Base-by-base conservation (phyloP, 2,888 invertebrate species). In the Endotricha flammealis region DNA sequence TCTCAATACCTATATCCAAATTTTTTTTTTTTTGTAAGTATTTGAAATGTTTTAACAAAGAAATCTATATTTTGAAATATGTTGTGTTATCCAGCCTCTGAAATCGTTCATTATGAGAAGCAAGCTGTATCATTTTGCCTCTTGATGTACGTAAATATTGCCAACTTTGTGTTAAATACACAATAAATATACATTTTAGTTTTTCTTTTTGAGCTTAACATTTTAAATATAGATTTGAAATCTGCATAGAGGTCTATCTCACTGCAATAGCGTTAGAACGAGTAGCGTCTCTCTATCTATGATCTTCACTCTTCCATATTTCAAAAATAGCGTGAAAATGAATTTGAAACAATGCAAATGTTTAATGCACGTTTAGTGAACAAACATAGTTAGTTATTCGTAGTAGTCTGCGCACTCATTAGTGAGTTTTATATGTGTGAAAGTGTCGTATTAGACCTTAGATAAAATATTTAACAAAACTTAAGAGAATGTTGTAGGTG, bases 221-320 rank as follows among this genome's bases (percentile, higher is more conserved):
- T 32, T 41, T 17, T 41, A 39, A 29, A 37, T 29, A 40, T 33
- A 43, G 29, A 38, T 43, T 36, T 29, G 6, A 40, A 38, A 30
- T 40, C 42, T 48, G 43, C 38, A 54, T 72, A 70, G 64, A 60
- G 50, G 44, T 61, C 57, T 65, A 62, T 50, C 39, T 35, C 41
- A 45, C 47, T 44, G 45, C 48, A 41, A 60, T 78, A 75, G 69
- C 65, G 53, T 60, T 78, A 79, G 68, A 67, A 48, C 57, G 62
- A 44, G 46, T 78, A 74, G 69, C 29, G 20, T 25, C 60, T 63
- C 60, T 77, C 50, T 75, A 59, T 66, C 64, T 72, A 53, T 53
- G 64, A 71, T 71, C 74, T 85, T 85, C 85, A 86, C 86, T 86
- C 86, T 86, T 86, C 86, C 86, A 86, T 86, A 60, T 85, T 83